These are phyloP conservation scores for Rhyacophila brunnea DNA, from an alignment of 1,140 invertebrate species.

Conservation along the genomic window DNA sequence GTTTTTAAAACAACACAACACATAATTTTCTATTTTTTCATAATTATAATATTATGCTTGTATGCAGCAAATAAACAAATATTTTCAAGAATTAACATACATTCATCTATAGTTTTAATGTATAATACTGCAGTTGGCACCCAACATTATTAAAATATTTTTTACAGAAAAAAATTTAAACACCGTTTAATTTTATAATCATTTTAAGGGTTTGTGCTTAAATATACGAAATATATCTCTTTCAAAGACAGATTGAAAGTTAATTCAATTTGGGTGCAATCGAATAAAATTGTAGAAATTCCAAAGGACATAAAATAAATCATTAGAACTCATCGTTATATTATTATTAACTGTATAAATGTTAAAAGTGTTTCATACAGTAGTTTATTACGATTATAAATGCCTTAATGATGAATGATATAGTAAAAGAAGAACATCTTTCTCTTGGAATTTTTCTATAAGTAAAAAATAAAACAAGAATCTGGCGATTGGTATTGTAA, in stretches of 20 bases:
- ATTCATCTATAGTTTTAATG: slow-evolving; percentile 25
- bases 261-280: background rate
- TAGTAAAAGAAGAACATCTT: background rate
- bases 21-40: background rate
- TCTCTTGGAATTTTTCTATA: no score
- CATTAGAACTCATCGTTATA: no score
- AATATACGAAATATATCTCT: background rate
- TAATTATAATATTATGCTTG: slow-evolving; percentile 4
- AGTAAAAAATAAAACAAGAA: no score
- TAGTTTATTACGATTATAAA: background rate
- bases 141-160: slow-evolving; percentile 32
- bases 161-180: slow-evolving; percentile 17
- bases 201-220: background rate
- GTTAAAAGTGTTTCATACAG: background rate
- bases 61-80: slow-evolving; percentile 24
- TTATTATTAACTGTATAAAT: no score
- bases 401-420: background rate
- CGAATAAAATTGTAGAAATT: background rate
- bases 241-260: background rate
- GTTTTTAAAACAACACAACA: slow-evolving; percentile 4
- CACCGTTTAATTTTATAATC: background rate
- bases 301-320: no score
- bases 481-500: no score
- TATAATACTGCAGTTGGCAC: slow-evolving; percentile 35
- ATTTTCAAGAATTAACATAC: slow-evolving; percentile 25